These are phyloP conservation scores for Cetonia aurata DNA, from an alignment of 2,888 invertebrate species.

Conservation along the genomic window DNA sequence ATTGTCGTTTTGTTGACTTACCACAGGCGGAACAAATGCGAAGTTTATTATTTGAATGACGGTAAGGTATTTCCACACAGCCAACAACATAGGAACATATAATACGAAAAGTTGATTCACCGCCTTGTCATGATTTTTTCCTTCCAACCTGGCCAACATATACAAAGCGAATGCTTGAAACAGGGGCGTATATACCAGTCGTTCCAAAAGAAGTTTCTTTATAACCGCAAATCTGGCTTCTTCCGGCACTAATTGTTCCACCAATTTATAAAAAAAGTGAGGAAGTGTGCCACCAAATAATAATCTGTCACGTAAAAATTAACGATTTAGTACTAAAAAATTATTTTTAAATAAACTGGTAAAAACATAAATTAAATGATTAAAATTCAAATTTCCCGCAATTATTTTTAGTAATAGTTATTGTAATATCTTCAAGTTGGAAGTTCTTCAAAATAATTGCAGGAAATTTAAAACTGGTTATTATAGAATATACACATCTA, in stretches of 20 bases:
- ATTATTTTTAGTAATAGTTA: no score
- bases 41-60: constrained; percentile 81
- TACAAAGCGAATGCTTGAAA: constrained; percentile 82
- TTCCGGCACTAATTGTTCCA: constrained; percentile 74
- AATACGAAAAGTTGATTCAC: constrained; percentile 73
- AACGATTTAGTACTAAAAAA: no score
- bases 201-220: constrained; percentile 78
- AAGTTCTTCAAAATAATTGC: no score
- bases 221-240: constrained; percentile 67
- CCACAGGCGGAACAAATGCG: constrained; percentile 83
- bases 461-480: no score
- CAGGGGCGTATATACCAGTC: constrained; percentile 78
- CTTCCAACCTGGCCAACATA: constrained; percentile 81
- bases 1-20: no score
- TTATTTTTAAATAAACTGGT: no score
- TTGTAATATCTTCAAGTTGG: no score
- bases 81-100: constrained; percentile 75
- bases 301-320: constrained; percentile 67
- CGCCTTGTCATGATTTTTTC: constrained; percentile 77
- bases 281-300: constrained; percentile 85
- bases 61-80: constrained; percentile 85
- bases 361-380: no score
- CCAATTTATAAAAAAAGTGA: constrained; percentile 79
- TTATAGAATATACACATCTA: no score
- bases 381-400: no score